Conservation (phyloP, 2,888 invertebrate species). For the Acleris literana region DNA sequence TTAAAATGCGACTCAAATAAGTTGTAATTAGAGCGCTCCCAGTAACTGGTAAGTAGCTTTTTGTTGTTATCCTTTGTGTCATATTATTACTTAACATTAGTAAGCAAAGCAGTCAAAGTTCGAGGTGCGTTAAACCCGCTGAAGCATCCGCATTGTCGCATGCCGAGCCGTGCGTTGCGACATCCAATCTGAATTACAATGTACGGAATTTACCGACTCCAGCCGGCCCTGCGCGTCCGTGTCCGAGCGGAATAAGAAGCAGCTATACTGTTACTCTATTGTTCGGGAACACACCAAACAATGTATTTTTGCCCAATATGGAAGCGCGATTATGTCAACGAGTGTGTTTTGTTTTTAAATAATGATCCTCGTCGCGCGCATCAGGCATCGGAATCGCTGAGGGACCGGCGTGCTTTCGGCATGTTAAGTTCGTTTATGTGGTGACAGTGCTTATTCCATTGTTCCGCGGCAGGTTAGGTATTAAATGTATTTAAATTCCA, state of each 20-base stretch:
- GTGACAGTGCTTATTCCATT: slow-evolving; percentile 22
- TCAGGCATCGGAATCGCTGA: slow-evolving; percentile 63
- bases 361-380: slow-evolving; percentile 63
- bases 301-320: slow-evolving; percentile 80
- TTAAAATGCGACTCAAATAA: not conserved
- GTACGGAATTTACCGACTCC: slow-evolving; percentile 72
- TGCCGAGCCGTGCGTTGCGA: slow-evolving; percentile 76
- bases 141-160: slow-evolving; percentile 73
- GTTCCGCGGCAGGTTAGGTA: slow-evolving; percentile 21
- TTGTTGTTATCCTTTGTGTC: not conserved
- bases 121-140: slow-evolving; percentile 48
- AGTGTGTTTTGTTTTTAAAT: slow-evolving; percentile 78
- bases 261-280: slow-evolving; percentile 80
- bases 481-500: slow-evolving; percentile 12
- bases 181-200: slow-evolving; percentile 80
- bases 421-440: slow-evolving; percentile 55
- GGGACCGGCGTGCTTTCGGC: slow-evolving; percentile 52
- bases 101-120: slow-evolving; percentile 44
- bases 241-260: slow-evolving; percentile 81
- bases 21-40: too few species aligned
- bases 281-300: slow-evolving; percentile 75
- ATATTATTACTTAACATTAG: not conserved
- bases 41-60: not conserved
- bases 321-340: slow-evolving; percentile 78
- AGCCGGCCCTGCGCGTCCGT: slow-evolving; percentile 65